phyloP scores from a whole-genome alignment of 92 coral and sea anemone species.

The Siderastrea radians region DNA sequence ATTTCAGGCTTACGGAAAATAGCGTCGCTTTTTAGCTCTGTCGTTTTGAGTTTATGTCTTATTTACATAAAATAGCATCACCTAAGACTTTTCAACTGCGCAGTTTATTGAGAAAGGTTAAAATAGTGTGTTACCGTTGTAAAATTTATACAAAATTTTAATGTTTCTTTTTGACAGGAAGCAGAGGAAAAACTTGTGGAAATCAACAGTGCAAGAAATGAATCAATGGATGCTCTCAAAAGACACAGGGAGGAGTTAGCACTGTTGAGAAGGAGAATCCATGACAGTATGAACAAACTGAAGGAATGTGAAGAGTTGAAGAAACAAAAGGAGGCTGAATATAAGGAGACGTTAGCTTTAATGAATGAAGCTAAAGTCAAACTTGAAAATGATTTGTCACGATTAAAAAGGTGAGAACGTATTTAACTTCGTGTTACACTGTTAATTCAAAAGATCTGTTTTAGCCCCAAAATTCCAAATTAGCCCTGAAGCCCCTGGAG shows the following conservation, averaged over 20 bases:
- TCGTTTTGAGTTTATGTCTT: too few relatives aligned
- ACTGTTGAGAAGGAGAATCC: constrained; percentile 53
- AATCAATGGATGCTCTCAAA: constrained; percentile 71
- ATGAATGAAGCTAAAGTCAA: constrained; percentile 8
- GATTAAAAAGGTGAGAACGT: constrained; percentile 20
- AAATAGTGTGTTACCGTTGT: too few relatives aligned
- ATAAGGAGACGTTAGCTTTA: neutral
- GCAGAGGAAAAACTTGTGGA: constrained; percentile 69
- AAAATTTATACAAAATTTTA: too few relatives aligned
- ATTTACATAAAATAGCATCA: too few relatives aligned
- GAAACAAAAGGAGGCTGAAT: constrained; percentile 44
- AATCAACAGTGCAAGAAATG: constrained; percentile 75
- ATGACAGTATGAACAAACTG: constrained; percentile 58
- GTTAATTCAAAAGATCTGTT: too few relatives aligned
- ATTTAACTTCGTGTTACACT: too few relatives aligned
- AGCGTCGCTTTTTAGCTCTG: too few relatives aligned
- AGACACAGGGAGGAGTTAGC: constrained; percentile 81
- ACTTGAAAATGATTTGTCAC: constrained; percentile 21
- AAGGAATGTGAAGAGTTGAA: constrained; percentile 37
- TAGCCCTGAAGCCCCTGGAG: too few relatives aligned
- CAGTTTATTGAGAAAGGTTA: too few relatives aligned
- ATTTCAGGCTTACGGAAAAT: too few relatives aligned
- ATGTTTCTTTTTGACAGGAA: constrained; percentile 38
- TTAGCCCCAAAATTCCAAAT: too few relatives aligned
- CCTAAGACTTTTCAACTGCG: too few relatives aligned